phyloP scores from a whole-genome alignment of 23 tunicate species.

The Halocynthia roretzi region DNA sequence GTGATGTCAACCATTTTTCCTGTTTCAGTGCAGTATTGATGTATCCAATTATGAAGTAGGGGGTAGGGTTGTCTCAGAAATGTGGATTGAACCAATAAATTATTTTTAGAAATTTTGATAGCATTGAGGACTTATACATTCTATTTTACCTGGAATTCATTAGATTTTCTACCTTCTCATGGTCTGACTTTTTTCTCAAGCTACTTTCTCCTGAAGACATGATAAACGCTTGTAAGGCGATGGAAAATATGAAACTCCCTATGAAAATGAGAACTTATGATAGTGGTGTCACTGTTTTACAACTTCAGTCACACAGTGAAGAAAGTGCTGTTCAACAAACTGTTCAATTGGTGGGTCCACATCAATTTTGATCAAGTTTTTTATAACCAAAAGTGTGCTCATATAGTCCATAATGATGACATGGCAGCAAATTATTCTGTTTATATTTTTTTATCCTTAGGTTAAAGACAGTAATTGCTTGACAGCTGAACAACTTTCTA shows the following conservation, averaged over 20 bases:
- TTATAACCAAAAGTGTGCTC: not conserved
- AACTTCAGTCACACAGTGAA: slow-evolving; percentile 58
- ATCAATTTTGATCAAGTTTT: not conserved
- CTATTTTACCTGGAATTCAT: too few relatives aligned
- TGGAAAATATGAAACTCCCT: slow-evolving; percentile 41
- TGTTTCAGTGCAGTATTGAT: too few relatives aligned
- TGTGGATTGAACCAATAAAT: too few relatives aligned
- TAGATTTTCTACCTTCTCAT: too few relatives aligned
- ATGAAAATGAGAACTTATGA: slow-evolving; percentile 56
- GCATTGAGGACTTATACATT: too few relatives aligned
- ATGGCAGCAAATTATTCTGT: not conserved
- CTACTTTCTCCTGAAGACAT: slow-evolving; percentile 85
- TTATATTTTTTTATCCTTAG: slow-evolving; percentile 7
- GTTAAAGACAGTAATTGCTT: slow-evolving; percentile 53
- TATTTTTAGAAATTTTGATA: too few relatives aligned
- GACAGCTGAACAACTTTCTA: slow-evolving; percentile 74
- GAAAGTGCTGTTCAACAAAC: slow-evolving; percentile 54
- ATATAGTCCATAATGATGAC: not conserved
- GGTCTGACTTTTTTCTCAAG: not conserved
- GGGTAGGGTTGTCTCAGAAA: too few relatives aligned
- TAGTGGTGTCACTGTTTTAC: slow-evolving; percentile 79
- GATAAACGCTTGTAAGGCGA: slow-evolving; percentile 64
- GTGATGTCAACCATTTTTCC: too few relatives aligned
- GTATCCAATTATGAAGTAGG: too few relatives aligned
- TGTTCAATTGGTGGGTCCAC: slow-evolving; percentile 29